Evolutionary conservation across 2,888 invertebrate genomes (phyloP).

Genomic region (Rapana venosa): DNA sequence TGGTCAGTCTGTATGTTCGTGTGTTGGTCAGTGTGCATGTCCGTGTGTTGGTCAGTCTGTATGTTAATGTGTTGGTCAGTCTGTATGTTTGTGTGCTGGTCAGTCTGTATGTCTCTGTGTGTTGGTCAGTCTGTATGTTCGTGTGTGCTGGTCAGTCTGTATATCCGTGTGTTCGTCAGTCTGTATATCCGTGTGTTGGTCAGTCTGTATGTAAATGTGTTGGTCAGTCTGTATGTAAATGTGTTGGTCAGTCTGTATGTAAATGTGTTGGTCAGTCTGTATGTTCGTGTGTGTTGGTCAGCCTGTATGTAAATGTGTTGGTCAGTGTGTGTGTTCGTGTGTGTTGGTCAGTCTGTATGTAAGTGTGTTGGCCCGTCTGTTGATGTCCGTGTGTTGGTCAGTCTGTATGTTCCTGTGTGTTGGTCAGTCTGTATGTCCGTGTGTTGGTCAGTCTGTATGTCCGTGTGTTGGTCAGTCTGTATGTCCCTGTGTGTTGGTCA

Average conservation of each 20-base stretch:
- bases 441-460: background rate
- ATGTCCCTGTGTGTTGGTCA: too few species aligned
- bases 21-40: background rate
- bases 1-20: background rate
- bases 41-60: background rate
- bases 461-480: background rate
- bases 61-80: too few species aligned
- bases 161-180: background rate
- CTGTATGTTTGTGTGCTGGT: background rate
- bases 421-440: background rate
- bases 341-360: too few species aligned
- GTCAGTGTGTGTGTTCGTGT: too few species aligned
- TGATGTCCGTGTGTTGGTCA: background rate
- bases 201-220: background rate
- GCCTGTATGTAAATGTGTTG: too few species aligned
- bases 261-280: background rate
- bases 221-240: background rate
- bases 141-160: background rate
- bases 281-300: background rate
- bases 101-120: background rate
- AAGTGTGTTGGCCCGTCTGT: too few species aligned
- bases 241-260: background rate
- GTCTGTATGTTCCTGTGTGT: background rate
- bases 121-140: background rate
- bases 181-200: background rate